phyloP scores from a whole-genome alignment of 2,888 invertebrate genomes.

The Philereme transversata region DNA sequence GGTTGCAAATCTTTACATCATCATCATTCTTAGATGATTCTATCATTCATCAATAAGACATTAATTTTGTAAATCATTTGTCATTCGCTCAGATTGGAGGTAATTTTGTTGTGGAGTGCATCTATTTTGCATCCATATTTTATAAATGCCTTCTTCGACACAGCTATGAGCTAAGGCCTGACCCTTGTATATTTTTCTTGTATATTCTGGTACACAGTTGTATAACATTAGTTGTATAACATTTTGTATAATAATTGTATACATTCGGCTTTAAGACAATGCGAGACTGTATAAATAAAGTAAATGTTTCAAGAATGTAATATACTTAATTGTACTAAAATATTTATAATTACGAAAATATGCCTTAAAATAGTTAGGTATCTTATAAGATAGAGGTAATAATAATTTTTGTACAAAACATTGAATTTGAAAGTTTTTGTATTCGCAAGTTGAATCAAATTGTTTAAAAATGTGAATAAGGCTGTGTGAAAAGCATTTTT shows the following conservation, averaged over 20 bases:
- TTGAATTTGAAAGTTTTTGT: constrained; percentile 31
- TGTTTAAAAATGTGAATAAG: constrained; percentile 59
- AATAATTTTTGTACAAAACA: constrained; percentile 64
- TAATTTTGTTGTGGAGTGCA: constrained; percentile 65
- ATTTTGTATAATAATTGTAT: constrained; percentile 59
- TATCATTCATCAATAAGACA: constrained; percentile 10
- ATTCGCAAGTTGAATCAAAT: constrained; percentile 47
- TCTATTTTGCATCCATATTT: constrained; percentile 28
- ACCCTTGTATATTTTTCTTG: constrained; percentile 38
- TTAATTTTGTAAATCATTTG: constrained; percentile 22
- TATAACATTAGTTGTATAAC: constrained; percentile 42
- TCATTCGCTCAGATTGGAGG: constrained; percentile 64
- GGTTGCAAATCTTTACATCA: constrained; percentile 18
- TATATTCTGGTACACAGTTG: constrained; percentile 52
- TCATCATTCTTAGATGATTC: background rate
- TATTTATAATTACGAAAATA: constrained; percentile 76
- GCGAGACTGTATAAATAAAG: constrained; percentile 73
- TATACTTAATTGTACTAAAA: constrained; percentile 66
- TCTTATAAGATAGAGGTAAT: constrained; percentile 22
- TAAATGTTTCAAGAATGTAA: constrained; percentile 67
- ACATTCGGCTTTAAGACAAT: constrained; percentile 75
- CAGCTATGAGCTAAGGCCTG: constrained; percentile 43
- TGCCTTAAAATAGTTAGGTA: constrained; percentile 63
- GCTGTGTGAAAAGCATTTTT: constrained; percentile 80
- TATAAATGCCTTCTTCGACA: constrained; percentile 33